phyloP scores from a whole-genome alignment of 2,797 vertebrate species.

The Menidia menidia region DNA sequence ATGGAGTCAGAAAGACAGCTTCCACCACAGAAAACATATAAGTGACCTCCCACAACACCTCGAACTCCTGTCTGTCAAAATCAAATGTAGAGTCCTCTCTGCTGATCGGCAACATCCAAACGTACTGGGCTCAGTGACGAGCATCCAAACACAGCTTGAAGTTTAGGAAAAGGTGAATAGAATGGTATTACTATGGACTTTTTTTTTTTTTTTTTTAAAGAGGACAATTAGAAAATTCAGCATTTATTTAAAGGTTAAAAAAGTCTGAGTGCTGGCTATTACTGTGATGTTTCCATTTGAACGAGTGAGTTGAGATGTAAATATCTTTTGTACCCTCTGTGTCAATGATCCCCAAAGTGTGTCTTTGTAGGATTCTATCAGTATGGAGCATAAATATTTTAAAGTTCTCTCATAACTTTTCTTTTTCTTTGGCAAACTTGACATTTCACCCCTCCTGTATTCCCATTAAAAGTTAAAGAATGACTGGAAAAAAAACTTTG shows the following conservation, averaged over 20 bases:
- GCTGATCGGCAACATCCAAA: background rate
- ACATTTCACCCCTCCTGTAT: conserved; percentile 39
- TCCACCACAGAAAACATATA: background rate
- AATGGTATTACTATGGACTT: background rate
- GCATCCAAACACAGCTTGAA: background rate
- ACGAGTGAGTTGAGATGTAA: background rate
- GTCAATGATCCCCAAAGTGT: background rate
- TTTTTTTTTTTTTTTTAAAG: no score
- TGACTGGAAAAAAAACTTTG: conserved; percentile 30
- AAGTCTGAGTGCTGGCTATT: no score
- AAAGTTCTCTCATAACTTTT: conserved; percentile 20
- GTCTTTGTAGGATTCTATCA: background rate
- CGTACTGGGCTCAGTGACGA: background rate
- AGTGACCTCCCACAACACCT: background rate
- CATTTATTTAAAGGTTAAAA: no score
- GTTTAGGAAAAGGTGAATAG: no score
- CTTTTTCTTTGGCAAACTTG: conserved; percentile 36
- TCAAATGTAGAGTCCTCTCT: background rate
- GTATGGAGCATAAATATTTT: conserved; percentile 44
- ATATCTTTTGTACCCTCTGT: background rate
- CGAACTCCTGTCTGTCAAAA: background rate
- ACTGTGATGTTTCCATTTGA: no score
- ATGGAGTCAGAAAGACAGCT: background rate
- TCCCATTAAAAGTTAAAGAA: conserved; percentile 55
- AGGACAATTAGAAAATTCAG: no score